Conservation (phyloP, 2,888 invertebrate species). For the Sesia bembeciformis region DNA sequence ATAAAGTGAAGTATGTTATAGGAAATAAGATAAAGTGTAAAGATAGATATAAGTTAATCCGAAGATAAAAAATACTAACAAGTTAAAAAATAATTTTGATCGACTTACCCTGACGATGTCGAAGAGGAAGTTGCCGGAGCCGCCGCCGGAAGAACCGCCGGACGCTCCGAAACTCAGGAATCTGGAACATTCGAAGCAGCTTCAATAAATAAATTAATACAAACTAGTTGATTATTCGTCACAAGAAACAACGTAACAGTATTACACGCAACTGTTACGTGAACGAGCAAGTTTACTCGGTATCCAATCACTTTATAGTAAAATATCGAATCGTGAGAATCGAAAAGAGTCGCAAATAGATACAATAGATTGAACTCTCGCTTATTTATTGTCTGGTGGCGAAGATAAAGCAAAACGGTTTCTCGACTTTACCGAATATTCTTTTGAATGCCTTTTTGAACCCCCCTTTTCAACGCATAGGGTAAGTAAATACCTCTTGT, state of each 20-base stretch:
- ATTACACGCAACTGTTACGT: too few relatives aligned
- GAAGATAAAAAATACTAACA: neutral
- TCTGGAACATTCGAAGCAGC: slow-evolving; percentile 25
- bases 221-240: too few relatives aligned
- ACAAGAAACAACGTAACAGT: neutral
- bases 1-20: too few relatives aligned
- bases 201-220: too few relatives aligned
- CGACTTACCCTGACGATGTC: slow-evolving; percentile 90
- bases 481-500: slow-evolving; percentile 75
- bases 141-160: slow-evolving; percentile 74
- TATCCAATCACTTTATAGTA: neutral
- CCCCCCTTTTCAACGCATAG: too few relatives aligned
- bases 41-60: too few relatives aligned
- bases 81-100: neutral
- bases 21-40: too few relatives aligned
- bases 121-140: slow-evolving; percentile 91
- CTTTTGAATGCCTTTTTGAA: too few relatives aligned
- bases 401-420: neutral
- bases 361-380: slow-evolving; percentile 15
- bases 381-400: slow-evolving; percentile 1
- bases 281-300: neutral
- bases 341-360: slow-evolving; percentile 38
- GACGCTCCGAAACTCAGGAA: slow-evolving; percentile 79
- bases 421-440: too few relatives aligned
- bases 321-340: slow-evolving; percentile 50